These are phyloP conservation scores for Barnardius zonarius DNA, from an alignment of 2,113 vertebrate species.

Conservation along the genomic window DNA sequence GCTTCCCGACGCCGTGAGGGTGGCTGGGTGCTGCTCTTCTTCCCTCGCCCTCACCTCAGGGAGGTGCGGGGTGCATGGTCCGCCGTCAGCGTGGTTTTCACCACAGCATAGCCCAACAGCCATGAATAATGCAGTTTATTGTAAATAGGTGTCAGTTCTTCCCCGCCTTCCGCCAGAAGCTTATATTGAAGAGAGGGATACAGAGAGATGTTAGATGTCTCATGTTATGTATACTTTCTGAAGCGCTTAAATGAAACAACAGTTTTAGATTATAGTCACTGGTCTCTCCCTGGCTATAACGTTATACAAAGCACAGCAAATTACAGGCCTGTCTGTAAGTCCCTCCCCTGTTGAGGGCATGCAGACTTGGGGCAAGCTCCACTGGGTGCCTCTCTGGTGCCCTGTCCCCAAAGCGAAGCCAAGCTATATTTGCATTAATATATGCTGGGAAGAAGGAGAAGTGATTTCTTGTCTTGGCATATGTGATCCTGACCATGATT, in stretches of 20 bases:
- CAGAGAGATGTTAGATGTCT: background rate
- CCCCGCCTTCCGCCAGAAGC: background rate
- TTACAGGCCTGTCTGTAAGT: background rate
- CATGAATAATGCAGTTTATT: background rate
- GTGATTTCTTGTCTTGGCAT: background rate
- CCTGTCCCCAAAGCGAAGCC: background rate
- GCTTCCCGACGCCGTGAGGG: background rate
- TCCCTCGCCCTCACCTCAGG: background rate
- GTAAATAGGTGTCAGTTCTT: background rate
- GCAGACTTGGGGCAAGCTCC: background rate
- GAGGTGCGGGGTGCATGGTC: background rate
- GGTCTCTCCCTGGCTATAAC: background rate
- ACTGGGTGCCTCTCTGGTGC: background rate
- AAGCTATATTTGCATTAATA: background rate
- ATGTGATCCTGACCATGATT: background rate
- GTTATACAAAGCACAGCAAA: background rate
- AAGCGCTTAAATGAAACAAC: background rate
- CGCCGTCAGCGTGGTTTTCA: rapidly evolving
- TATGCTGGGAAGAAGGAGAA: background rate
- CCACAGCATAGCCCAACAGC: background rate
- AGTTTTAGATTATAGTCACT: too few species aligned
- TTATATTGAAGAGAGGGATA: background rate
- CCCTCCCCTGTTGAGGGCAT: rapidly evolving
- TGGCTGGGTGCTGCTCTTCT: background rate
- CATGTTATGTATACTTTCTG: background rate